Evolutionary conservation across 2,888 invertebrate species (phyloP), one percentile per base, ranked within the genome.

Genomic region (Heliothis peltigera): DNA sequence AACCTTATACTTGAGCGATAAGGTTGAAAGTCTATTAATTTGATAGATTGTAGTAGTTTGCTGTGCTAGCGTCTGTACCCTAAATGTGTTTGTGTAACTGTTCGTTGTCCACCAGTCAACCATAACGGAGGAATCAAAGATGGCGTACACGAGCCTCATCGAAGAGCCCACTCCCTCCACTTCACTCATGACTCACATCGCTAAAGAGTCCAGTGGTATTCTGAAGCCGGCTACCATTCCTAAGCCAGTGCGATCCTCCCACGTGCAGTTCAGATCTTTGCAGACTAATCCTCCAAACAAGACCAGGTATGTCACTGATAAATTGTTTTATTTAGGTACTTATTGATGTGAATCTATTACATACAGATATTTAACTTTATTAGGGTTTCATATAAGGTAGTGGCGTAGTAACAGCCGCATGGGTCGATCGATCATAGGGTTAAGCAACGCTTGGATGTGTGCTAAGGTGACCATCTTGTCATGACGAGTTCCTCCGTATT

Each of bases 81-180:
- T 25, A 3, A 25, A 25, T 4, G 25, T 25, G 4, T 10, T 10
- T 32, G 25, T 32, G 8, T 0, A 18, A 0, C 1, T 4, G 0
- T 3, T n/a, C 15, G 35, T 35, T 46, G 6, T 46, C 39, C 64
- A 54, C 64, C 95, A 98, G 98, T 96, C 97, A 28, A 97, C 97
- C 28, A 96, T 98, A 81, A 98, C 98, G 18, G 97, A 97, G 84
- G 98, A 98, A 90, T 98, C 98, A 51, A 98, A 98, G 87, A 97
- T 98, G 85, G 99, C 98, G 0, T 99, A 99, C 94, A 97, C 98
- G 85, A 97, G 98, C 82, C 95, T 99, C 56, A 98, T 99, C 59
- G 98, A 99, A 87, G 96, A 97, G 72, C 96, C 97, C 48, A 91
- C 93, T 0, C 87, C 90, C 0, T 81, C 90, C 0, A 81, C 88